Evolutionary conservation across 2,888 invertebrate species (phyloP), one percentile per base, ranked within the genome.

Genomic region (Ophraella communa): DNA sequence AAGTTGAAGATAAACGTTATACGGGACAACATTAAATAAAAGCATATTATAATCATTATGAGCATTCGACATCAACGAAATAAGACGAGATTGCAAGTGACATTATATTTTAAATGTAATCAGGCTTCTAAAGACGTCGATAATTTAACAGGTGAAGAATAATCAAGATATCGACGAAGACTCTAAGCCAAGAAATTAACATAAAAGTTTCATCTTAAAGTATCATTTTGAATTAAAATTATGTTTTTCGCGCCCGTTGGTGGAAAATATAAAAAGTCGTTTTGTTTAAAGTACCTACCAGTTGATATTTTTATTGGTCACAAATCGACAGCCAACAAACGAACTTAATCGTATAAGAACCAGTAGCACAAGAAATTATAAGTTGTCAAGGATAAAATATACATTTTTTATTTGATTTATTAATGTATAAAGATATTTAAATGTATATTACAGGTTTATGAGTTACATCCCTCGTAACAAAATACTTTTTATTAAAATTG

Each of bases 51-150:
- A 35, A 35, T 39, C 39, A 39, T 17, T 14, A 39, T 14, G 39
- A 39, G 17, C 39, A 39, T 17, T 39, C 14, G 7, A 39, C 39
- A 17, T 39, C 5, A 17, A 7, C 17, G 7, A 17, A 39, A 14
- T 7, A 17, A 39, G 39, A 39, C 39, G 39, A 39, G 39, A 39
- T 17, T 45, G n/a, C 45, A 21, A 45, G 45, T 45, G 45, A 45
- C 45, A 45, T 45, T 45, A 21, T 45, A 45, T 45, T 45, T 45
- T 45, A 45, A 45, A 20, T 20, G 2, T 45, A 45, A 45, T 45
- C 45, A 45, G 45, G n/a, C 21, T 45, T 7, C 30, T 42, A 4
- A 42, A 42, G 39, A 42, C 45, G 4, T 11, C 45, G 45, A 45
- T 45, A 45, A 45, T 45, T 45, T 18, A 45, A 45, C 21, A 21